phyloP scores from a whole-genome alignment of 1,140 invertebrate genomes.

The Caerostris extrusa region DNA sequence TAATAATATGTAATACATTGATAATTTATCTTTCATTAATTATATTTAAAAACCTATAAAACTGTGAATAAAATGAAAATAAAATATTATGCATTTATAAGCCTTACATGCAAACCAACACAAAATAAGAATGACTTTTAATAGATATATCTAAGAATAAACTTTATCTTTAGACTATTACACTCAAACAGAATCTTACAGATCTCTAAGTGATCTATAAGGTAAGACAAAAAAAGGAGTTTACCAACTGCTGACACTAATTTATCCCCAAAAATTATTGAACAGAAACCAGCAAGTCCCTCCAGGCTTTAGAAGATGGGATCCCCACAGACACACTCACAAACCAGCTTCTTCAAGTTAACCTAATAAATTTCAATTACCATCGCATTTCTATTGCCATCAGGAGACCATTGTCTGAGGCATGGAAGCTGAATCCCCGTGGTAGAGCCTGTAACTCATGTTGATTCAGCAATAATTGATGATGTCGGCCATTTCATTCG shows the following conservation, averaged over 20 bases:
- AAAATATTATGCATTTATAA: too few relatives aligned
- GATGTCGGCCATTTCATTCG: constrained; percentile 57
- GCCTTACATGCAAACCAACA: too few relatives aligned
- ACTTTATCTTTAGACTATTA: too few relatives aligned
- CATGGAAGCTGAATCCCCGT: not conserved
- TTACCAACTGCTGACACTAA: not conserved
- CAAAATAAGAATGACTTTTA: too few relatives aligned
- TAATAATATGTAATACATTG: too few relatives aligned
- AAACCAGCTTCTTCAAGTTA: constrained; percentile 23
- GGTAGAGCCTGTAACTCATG: constrained; percentile 23
- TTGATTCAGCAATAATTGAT: constrained; percentile 71
- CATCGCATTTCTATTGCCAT: constrained; percentile 47
- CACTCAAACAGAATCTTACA: too few relatives aligned
- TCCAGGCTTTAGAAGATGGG: not conserved
- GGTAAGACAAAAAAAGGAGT: too few relatives aligned
- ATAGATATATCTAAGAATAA: too few relatives aligned
- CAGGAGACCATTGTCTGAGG: constrained; percentile 37
- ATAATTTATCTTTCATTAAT: too few relatives aligned
- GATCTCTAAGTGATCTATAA: too few relatives aligned
- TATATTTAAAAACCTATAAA: too few relatives aligned
- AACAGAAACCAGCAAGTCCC: not conserved
- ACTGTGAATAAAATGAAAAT: too few relatives aligned
- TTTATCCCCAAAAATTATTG: not conserved
- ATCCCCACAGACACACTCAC: not conserved
- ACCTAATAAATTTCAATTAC: constrained; percentile 70